Evolutionary conservation across 1,140 invertebrate genomes (phyloP).

Genomic region (Carposina sasakii): DNA sequence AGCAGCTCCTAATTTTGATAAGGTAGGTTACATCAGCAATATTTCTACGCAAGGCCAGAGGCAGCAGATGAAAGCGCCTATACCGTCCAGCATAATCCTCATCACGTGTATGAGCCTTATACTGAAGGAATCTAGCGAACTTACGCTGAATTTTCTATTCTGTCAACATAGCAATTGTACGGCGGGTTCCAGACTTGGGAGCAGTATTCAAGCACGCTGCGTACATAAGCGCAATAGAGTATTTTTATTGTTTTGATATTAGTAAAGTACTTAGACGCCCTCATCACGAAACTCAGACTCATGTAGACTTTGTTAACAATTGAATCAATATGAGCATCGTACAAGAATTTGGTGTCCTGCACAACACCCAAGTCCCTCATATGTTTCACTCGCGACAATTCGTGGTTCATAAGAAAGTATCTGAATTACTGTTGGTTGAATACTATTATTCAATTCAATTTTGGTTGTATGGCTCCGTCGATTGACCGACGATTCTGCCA

Average conservation of each 20-base stretch:
- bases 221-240: slow-evolving; percentile 6
- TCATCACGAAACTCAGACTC: slow-evolving; percentile 1
- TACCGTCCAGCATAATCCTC: not conserved
- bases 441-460: too few species aligned
- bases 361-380: slow-evolving; percentile 3
- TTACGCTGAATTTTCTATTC: slow-evolving; percentile 1
- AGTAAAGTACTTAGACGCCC: not conserved
- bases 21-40: not conserved
- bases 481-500: too few species aligned
- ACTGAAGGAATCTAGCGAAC: slow-evolving; percentile 1
- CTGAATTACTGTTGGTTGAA: too few species aligned
- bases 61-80: not conserved
- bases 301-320: slow-evolving; percentile 2
- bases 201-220: not conserved
- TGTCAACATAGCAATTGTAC: not conserved
- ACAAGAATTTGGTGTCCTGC: slow-evolving; percentile 2
- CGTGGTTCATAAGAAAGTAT: too few species aligned
- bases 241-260: slow-evolving; percentile 9
- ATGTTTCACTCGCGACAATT: too few species aligned
- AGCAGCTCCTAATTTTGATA: too few species aligned
- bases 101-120: not conserved
- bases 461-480: too few species aligned
- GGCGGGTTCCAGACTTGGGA: slow-evolving; percentile 8
- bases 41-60: not conserved
- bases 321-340: not conserved